Percentiles rank a stretch among this genome's conserved stretches.
Evolutionary conservation across 2,888 invertebrate genomes (phyloP).

Genomic region (Sesia apiformis): DNA sequence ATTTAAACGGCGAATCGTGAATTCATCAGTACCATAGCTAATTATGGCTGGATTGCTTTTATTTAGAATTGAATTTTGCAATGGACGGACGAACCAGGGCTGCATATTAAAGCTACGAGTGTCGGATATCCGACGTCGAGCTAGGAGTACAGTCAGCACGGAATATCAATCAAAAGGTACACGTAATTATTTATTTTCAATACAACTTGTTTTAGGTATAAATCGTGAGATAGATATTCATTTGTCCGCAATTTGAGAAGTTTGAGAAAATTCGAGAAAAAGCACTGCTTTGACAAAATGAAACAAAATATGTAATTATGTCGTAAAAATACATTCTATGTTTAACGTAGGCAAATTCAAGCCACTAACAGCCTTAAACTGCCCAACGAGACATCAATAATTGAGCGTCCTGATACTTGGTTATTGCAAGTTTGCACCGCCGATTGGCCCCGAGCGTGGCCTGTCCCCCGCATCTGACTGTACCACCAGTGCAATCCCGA

Average conservation of each 20-base stretch:
- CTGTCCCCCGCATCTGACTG: slow-evolving; percentile 30
- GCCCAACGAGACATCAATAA: background rate
- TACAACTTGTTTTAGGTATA: background rate
- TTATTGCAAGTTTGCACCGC: background rate
- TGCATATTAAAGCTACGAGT: slow-evolving; percentile 56
- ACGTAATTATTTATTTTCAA: background rate
- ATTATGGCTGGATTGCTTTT: slow-evolving; percentile 58
- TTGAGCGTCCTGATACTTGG: background rate
- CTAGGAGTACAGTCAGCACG: slow-evolving; percentile 44
- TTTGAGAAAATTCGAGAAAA: background rate
- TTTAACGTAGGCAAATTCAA: background rate
- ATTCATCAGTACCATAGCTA: slow-evolving; percentile 63
- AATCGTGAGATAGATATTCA: no score
- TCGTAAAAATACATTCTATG: background rate
- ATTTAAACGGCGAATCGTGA: slow-evolving; percentile 41
- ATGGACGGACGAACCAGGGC: slow-evolving; percentile 35
- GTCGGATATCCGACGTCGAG: slow-evolving; percentile 62
- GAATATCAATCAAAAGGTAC: background rate
- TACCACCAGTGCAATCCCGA: slow-evolving; percentile 50
- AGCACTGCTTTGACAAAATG: background rate
- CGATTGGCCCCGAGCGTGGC: background rate
- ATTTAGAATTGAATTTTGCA: slow-evolving; percentile 63
- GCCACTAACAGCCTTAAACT: background rate
- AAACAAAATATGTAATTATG: background rate
- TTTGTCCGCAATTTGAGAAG: background rate